phyloP scores from a whole-genome alignment of 1,140 invertebrate genomes.

The Apis mellifera region Amel_HAv3.1 CM009937.2:2758501-2759000 shows the following conservation, averaged over 20 bases:
- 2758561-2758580: no score
- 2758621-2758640: neutral
- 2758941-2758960: conserved; percentile 13
- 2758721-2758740: conserved; percentile 35
- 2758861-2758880: conserved; percentile 51
- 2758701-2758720: conserved; percentile 37
- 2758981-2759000: no score
- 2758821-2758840: neutral
- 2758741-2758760: conserved; percentile 38
- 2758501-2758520: no score
- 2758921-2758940: conserved; percentile 10
- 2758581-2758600: neutral
- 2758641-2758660: conserved; percentile 7
- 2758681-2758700: conserved; percentile 15
- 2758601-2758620: neutral
- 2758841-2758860: neutral
- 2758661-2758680: conserved; percentile 26
- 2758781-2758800: conserved; percentile 34
- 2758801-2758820: conserved; percentile 31
- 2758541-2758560: no score
- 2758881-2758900: conserved; percentile 13
- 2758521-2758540: no score
- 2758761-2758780: conserved; percentile 21
- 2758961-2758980: neutral
- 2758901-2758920: conserved; percentile 25